phyloP scores from a whole-genome alignment of 2,888 invertebrate genomes.

The Meiosimyza decipiens region DNA sequence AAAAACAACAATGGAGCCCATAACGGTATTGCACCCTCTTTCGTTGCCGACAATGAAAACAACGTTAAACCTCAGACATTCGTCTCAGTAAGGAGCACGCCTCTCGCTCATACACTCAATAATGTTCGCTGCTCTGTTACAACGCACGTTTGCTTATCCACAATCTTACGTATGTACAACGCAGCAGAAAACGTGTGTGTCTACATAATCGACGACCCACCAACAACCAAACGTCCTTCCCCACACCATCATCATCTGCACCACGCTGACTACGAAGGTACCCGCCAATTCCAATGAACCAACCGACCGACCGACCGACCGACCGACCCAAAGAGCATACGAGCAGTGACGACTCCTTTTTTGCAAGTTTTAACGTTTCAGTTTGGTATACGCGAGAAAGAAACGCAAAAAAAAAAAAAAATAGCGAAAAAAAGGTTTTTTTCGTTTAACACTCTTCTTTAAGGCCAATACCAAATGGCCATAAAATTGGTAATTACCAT shows the following conservation, averaged over 20 bases:
- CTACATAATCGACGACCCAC: conserved; percentile 25
- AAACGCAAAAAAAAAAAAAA: conserved; percentile 19
- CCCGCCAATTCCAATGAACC: conserved; percentile 11
- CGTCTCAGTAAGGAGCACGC: conserved; percentile 3
- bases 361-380: conserved; percentile 15
- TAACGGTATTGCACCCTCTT: conserved; percentile 26
- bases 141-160: not conserved
- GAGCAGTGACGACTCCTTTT: conserved; percentile 27
- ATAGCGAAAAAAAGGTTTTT: conserved; percentile 28
- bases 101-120: not conserved
- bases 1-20: conserved; percentile 20
- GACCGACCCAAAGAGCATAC: conserved; percentile 21
- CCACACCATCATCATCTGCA: not conserved
- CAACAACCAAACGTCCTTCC: conserved; percentile 24
- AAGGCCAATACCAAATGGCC: conserved; percentile 53
- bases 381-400: conserved; percentile 14
- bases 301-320: conserved; percentile 11
- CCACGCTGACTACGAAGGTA: not conserved
- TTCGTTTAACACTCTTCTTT: conserved; percentile 27
- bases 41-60: conserved; percentile 34
- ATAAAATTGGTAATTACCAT: conserved; percentile 56
- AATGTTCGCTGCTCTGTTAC: not conserved
- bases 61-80: conserved; percentile 7
- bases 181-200: conserved; percentile 11
- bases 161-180: not conserved